Base-by-base conservation (phyloP, 2,113 vertebrate species). In the Pristiophorus japonicus region DNA sequence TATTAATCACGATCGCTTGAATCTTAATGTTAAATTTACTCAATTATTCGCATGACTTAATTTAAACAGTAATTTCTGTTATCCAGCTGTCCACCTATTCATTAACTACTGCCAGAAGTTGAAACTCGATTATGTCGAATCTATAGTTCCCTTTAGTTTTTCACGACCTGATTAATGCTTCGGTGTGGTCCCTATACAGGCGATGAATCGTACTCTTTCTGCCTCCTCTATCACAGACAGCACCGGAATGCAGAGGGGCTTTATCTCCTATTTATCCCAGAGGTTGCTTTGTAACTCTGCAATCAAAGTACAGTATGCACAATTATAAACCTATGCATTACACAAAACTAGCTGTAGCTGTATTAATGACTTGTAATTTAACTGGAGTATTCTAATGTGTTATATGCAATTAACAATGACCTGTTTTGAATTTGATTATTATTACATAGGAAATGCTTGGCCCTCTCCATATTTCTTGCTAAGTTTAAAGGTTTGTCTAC, bases 151-250 rank as follows among this genome's bases (percentile, higher is more conserved):
- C 97, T 97, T 97, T 97, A 97, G 97, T 98, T 98, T 94, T 94
- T 98, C 98, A 98, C 97, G 97, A 97, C 97, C 97, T 98, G 98
- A 98, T 98, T 98, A 98, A 98, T 98, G 97, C 98, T 97, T 97
- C 97, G 96, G 97, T 98, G 97, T 98, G 97, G 98, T 97, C 97
- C 97, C 96, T 96, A 97, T 96, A 95, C 85, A 92, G 95, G 90
- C 78, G 94, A 97, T 97, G 97, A 98, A 98, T 97, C 97, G 97
- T 97, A 96, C 96, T 96, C 97, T 96, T 96, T 96, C 97, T 96
- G 96, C 96, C 96, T 95, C 97, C 97, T 97, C 96, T 98, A 96
- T 98, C 97, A 97, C 97, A 98, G 97, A 97, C 97, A 98, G 98
- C 98, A 97, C 96, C 97, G 99, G 98, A 98, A 99, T 98, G 98